Conservation (phyloP, 1,140 invertebrate genomes). For the Neocloeon triangulifer region DNA sequence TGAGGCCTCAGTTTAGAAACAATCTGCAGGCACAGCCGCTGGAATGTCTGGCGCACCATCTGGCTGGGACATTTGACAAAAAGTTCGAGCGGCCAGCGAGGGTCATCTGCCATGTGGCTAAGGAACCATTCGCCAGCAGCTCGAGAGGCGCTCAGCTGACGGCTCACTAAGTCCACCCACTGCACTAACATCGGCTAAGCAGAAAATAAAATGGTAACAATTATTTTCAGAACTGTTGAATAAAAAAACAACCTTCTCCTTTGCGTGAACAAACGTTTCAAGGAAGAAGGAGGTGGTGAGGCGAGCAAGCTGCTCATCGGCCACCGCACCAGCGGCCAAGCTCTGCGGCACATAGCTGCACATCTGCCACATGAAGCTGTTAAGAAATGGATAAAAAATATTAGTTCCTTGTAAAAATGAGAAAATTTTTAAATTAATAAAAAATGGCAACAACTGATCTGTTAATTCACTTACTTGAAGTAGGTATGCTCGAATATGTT, state of each 20-base stretch:
- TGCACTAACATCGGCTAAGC: slow-evolving; percentile 79
- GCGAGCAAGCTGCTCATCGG: slow-evolving; percentile 65
- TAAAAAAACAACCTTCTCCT: slow-evolving; percentile 56
- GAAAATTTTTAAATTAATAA: too few relatives aligned
- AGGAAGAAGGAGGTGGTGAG: slow-evolving; percentile 85
- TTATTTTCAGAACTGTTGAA: neutral
- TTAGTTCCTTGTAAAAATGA: neutral
- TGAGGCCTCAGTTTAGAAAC: slow-evolving; percentile 71
- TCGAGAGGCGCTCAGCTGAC: slow-evolving; percentile 80
- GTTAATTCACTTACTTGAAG: slow-evolving; percentile 44
- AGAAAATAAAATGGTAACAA: neutral
- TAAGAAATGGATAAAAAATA: slow-evolving; percentile 13
- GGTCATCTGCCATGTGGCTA: slow-evolving; percentile 74
- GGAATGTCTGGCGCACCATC: slow-evolving; percentile 85
- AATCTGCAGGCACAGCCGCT: slow-evolving; percentile 79
- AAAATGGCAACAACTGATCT: neutral
- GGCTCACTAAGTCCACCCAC: slow-evolving; percentile 85
- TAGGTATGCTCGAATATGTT: slow-evolving; percentile 91
- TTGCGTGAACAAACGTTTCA: slow-evolving; percentile 89
- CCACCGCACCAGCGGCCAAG: slow-evolving; percentile 48
- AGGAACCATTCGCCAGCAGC: slow-evolving; percentile 82
- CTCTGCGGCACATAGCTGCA: slow-evolving; percentile 82
- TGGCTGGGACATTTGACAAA: slow-evolving; percentile 89
- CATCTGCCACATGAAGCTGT: slow-evolving; percentile 88
- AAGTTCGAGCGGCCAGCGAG: slow-evolving; percentile 88